phyloP scores from a whole-genome alignment of 2,888 invertebrate genomes.

The Cerastoderma edule region DNA sequence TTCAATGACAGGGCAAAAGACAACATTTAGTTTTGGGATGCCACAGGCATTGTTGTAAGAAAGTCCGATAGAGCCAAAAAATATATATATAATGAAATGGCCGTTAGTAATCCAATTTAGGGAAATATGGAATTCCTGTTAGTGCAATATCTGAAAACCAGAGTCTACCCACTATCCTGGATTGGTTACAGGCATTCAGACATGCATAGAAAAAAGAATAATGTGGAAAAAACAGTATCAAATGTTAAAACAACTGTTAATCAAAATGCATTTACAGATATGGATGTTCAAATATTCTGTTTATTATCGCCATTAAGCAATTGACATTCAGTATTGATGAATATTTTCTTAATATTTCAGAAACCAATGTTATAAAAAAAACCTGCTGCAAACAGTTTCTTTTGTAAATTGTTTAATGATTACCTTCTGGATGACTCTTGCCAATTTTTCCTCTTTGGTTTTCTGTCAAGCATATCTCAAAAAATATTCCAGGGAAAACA shows the following conservation, averaged over 20 bases:
- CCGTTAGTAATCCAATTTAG: conserved; percentile 17
- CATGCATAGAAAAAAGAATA: conserved; percentile 10
- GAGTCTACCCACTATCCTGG: too few species aligned
- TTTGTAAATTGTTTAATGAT: background rate
- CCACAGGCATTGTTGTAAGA: conserved; percentile 33
- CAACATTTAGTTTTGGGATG: conserved; percentile 36
- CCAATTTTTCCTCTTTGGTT: conserved; percentile 9
- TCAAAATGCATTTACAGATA: too few species aligned
- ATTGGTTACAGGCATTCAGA: background rate
- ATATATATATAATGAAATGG: conserved; percentile 29
- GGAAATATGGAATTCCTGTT: conserved; percentile 33
- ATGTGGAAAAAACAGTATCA: background rate
- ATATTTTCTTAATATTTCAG: background rate
- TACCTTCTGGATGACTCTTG: background rate
- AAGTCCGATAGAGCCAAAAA: background rate
- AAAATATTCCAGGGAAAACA: background rate
- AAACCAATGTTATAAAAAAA: background rate
- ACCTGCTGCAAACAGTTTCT: background rate
- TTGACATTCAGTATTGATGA: too few species aligned
- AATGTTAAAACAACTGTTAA: background rate
- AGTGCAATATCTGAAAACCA: conserved; percentile 16
- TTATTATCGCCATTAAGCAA: background rate
- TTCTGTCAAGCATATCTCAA: too few species aligned
- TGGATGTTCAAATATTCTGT: too few species aligned
- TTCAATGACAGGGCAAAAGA: conserved; percentile 29